A percentile compares a stretch with the other conserved stretches of the same genome.
phyloP scores from a whole-genome alignment of 2,888 invertebrate genomes.

The Tribolium freemani region DNA sequence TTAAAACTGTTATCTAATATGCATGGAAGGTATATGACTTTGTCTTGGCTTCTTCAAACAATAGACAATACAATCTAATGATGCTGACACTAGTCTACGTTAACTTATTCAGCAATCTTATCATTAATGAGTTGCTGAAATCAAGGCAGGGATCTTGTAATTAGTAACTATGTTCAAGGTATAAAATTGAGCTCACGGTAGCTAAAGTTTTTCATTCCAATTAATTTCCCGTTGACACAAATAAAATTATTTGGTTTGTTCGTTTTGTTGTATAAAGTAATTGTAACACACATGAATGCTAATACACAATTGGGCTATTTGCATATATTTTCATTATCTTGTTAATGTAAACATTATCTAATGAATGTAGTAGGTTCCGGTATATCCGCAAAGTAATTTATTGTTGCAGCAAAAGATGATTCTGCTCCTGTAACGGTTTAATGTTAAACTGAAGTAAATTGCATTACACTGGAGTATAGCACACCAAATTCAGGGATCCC shows the following conservation, averaged over 20 bases:
- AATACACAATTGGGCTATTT: constrained; percentile 46
- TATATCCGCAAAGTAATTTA: constrained; percentile 42
- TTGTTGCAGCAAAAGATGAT: constrained; percentile 37
- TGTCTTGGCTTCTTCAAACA: constrained; percentile 19
- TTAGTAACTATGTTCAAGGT: constrained; percentile 2
- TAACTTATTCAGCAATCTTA: constrained; percentile 29
- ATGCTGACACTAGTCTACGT: constrained; percentile 20
- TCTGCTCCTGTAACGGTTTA: constrained; percentile 18
- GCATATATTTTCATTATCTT: constrained; percentile 47
- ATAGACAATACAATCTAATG: constrained; percentile 24
- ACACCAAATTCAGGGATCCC: neutral
- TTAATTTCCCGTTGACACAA: neutral
- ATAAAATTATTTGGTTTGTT: constrained; percentile 11
- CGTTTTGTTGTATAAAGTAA: neutral
- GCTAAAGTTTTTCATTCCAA: neutral
- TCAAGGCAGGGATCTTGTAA: constrained; percentile 22
- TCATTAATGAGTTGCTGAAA: constrained; percentile 16
- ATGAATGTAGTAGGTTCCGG: constrained; percentile 45
- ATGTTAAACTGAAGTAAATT: constrained; percentile 28
- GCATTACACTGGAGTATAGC: constrained; percentile 3
- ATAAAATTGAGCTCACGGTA: neutral
- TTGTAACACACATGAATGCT: constrained; percentile 33
- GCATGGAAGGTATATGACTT: constrained; percentile 13
- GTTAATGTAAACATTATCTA: constrained; percentile 48
- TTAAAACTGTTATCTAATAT: constrained; percentile 25